Conservation (phyloP, 2,888 invertebrate genomes). For the Ophion costatus region DNA sequence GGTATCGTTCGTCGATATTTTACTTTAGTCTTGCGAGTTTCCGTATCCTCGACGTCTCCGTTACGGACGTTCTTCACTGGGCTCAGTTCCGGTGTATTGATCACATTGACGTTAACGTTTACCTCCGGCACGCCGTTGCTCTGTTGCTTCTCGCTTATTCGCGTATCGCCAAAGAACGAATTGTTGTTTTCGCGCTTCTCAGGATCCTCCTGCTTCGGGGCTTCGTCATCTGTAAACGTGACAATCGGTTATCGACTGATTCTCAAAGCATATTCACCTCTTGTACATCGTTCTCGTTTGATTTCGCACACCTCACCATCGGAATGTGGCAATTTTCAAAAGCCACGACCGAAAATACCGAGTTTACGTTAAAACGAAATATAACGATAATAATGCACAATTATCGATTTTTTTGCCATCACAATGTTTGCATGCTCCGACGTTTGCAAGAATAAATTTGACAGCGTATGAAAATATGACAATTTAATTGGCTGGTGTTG, state of each 20-base stretch:
- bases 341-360: conserved; percentile 59
- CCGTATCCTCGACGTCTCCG: conserved; percentile 75
- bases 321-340: conserved; percentile 45
- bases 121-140: conserved; percentile 73
- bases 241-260: conserved; percentile 33
- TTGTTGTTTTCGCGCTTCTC: conserved; percentile 79
- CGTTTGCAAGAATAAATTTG: not conserved
- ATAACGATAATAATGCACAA: not conserved
- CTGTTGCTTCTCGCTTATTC: conserved; percentile 71
- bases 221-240: conserved; percentile 74
- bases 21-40: conserved; percentile 75
- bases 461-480: not conserved
- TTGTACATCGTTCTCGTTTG: conserved; percentile 37
- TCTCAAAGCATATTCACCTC: not conserved
- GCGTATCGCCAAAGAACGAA: conserved; percentile 74
- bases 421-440: conserved; percentile 46
- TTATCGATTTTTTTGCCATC: not conserved
- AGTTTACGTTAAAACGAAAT: conserved; percentile 15
- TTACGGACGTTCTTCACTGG: conserved; percentile 79
- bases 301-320: conserved; percentile 46
- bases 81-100: conserved; percentile 79
- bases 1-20: not conserved
- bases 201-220: conserved; percentile 59
- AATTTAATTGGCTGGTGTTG: not conserved
- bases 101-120: conserved; percentile 71